phyloP scores from a whole-genome alignment of 1,140 invertebrate species.

The Mercenaria mercenaria region DNA sequence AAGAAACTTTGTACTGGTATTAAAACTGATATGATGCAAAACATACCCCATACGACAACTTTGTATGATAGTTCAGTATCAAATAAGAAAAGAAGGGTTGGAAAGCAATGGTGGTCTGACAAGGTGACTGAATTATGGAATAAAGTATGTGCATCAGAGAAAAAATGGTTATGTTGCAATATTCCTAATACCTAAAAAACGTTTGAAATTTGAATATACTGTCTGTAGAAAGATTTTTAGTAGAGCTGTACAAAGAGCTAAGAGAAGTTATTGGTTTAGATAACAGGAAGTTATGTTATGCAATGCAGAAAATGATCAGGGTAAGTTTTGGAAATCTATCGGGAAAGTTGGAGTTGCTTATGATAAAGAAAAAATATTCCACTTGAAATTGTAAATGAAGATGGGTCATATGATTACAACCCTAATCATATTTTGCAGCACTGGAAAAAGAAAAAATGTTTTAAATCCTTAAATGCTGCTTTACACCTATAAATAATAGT shows the following conservation, averaged over 20 bases:
- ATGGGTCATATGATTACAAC: not conserved
- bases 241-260: not conserved
- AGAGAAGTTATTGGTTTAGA: conserved; percentile 4
- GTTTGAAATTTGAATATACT: not conserved
- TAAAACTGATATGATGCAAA: not conserved
- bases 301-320: not conserved
- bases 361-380: conserved; percentile 2
- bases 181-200: not conserved
- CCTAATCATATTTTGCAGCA: not conserved
- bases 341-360: not conserved
- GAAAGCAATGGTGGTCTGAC: conserved; percentile 8
- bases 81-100: conserved; percentile 16
- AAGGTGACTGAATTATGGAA: not conserved
- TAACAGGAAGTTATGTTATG: not conserved
- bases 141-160: not conserved
- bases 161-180: not conserved
- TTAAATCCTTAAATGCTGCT: not conserved
- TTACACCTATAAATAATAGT: too few species aligned
- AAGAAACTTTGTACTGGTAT: not conserved
- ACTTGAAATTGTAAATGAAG: conserved; percentile 25
- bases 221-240: not conserved
- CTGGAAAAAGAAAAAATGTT: not conserved
- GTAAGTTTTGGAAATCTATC: conserved; percentile 26
- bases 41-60: not conserved
- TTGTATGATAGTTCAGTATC: not conserved